These are phyloP conservation scores for Cryptomyrus ogoouensis DNA, from an alignment of 2,113 vertebrate genomes.

Conservation along the genomic window DNA sequence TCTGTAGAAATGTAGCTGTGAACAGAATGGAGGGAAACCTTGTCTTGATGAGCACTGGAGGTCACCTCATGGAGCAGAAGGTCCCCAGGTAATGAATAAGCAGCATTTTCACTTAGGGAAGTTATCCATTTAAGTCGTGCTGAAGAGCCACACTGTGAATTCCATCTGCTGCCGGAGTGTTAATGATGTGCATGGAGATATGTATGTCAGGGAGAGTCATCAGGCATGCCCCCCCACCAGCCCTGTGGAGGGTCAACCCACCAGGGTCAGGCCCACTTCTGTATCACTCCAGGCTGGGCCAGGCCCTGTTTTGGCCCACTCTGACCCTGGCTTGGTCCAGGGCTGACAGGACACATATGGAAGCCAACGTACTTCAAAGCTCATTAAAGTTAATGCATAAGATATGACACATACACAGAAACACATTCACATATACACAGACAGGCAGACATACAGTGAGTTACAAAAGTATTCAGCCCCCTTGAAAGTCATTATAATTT, in stretches of 20 bases:
- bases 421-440: no score
- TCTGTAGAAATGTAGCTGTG: neutral
- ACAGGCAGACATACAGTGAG: neutral
- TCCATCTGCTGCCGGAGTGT: neutral
- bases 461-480: no score
- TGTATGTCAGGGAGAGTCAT: neutral
- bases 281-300: neutral
- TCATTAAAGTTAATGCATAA: neutral
- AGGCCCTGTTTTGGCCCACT: neutral
- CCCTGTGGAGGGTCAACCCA: neutral
- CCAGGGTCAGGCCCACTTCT: neutral
- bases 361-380: neutral
- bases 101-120: neutral
- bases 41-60: neutral
- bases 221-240: neutral
- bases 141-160: neutral
- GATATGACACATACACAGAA: neutral
- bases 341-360: neutral
- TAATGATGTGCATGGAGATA: neutral
- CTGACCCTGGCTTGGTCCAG: neutral
- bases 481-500: no score
- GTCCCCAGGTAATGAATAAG: neutral
- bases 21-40: neutral
- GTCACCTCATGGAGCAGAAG: neutral
- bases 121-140: neutral